Conservation (phyloP, 2,113 vertebrate genomes). For the Panurus biarmicus region DNA sequence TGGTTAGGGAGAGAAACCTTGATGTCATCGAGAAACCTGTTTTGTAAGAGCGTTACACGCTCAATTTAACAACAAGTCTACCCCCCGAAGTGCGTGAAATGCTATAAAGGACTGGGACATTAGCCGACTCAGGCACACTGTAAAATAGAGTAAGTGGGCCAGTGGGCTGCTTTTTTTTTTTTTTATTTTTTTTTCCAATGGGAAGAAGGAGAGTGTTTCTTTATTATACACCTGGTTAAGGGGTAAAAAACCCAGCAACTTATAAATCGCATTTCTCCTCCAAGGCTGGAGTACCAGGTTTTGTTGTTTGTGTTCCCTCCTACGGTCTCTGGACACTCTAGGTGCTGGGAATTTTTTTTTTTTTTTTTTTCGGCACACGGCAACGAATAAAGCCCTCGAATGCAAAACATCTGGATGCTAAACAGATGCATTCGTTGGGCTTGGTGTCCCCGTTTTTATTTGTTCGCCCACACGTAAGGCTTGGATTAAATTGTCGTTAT, state of each 20-base stretch:
- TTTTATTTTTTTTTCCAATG: not conserved
- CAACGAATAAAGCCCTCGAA: slow-evolving; percentile 23
- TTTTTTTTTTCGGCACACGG: not conserved
- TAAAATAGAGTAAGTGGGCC: slow-evolving; percentile 68
- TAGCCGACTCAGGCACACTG: slow-evolving; percentile 70
- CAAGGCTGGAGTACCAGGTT: not conserved
- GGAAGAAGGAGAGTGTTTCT: slow-evolving; percentile 37
- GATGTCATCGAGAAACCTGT: slow-evolving; percentile 75
- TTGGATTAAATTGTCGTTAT: not conserved
- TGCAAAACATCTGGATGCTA: slow-evolving; percentile 32
- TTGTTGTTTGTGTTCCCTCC: not conserved
- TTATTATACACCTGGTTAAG: slow-evolving; percentile 56
- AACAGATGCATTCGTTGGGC: not conserved
- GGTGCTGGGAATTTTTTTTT: not conserved
- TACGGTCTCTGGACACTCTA: not conserved
- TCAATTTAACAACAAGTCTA: slow-evolving; percentile 78
- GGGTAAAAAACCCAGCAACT: not conserved
- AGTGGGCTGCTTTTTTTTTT: not conserved
- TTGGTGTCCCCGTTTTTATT: not conserved
- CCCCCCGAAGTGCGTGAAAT: slow-evolving; percentile 79
- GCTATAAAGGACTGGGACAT: slow-evolving; percentile 73
- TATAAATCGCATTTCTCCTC: slow-evolving; percentile 42
- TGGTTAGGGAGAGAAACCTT: slow-evolving; percentile 68
- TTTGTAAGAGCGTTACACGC: slow-evolving; percentile 80
- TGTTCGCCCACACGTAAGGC: not conserved